Evolutionary conservation across 1,140 invertebrate species (phyloP), one percentile per base, ranked within the genome.

Genomic region (Drosophila nigrodunni): DNA sequence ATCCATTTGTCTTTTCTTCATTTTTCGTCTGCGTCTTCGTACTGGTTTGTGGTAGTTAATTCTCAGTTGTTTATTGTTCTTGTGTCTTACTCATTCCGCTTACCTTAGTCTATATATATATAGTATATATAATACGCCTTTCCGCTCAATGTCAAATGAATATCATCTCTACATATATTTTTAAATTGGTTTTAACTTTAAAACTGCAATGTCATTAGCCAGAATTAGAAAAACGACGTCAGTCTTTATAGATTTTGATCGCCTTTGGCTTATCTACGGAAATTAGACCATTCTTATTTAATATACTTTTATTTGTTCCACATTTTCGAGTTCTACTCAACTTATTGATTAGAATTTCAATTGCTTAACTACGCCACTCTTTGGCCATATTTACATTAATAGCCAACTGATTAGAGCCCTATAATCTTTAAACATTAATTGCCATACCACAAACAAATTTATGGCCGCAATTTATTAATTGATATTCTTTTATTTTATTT

Each of bases 1-100:
- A 66, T 73, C 60, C 65, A 68, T 82, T 70, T 62, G 68, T 79
- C 39, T 79, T 66, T 86, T 81, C 57, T 66, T 71, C 41, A 54
- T 30, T 34, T 52, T 34, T 65, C 62, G 78, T 80, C 65, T 75
- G 65, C 71, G 54, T 66, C 6, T 78, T 71, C 49, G 58, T 79
- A 67, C 10, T 85, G 81, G 80, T 66, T 72, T 55, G 7, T 69
- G 80, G 59, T 64, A 39, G 43, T 66, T 76, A 71, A 59, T 64
- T 76, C 47, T 68, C 44, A 54, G 59, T 67, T 44, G 39, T 60
- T 67, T 55, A 55, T 25, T 34, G 47, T 60, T 61, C 34, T 46
- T 18, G 35, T 47, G 47, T 35, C 37, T 52, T 62, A 52, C 37
- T 52, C 47, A 71, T 30, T n/a, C 18, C 30, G 59, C 59, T 39